Percentiles rank a stretch among this genome's conserved stretches.
Conservation (phyloP, 2,113 vertebrate species). For the Erinaceus europaeus region DNA sequence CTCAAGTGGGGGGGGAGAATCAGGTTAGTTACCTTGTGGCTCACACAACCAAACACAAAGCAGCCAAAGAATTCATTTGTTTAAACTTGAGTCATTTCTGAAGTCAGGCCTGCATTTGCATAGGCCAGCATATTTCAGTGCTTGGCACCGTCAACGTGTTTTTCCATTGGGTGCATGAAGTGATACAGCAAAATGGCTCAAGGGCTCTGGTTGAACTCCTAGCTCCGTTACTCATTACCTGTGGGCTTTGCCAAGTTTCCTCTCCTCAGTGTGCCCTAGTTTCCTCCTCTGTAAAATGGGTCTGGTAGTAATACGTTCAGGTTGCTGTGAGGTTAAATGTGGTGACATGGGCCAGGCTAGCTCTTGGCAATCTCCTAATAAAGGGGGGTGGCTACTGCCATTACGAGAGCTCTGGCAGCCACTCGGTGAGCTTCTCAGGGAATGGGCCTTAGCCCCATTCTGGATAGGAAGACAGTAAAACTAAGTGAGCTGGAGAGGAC, state of each 20-base stretch:
- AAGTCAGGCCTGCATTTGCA: constrained; percentile 54
- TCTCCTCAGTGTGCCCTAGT: background rate
- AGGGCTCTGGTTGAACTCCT: background rate
- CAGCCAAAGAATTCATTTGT: constrained; percentile 39
- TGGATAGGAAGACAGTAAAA: background rate
- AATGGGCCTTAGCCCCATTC: background rate
- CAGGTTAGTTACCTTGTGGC: constrained; percentile 24
- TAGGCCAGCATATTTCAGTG: constrained; percentile 23
- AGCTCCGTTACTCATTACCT: background rate
- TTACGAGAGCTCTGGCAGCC: background rate
- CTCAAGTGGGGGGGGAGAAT: background rate
- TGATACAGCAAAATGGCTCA: background rate
- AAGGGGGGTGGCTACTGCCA: background rate
- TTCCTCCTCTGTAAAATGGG: background rate
- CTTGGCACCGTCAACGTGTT: background rate
- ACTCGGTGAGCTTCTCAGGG: background rate
- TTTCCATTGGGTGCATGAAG: background rate
- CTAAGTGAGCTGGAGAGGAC: background rate
- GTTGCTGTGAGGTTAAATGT: background rate
- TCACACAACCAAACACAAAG: constrained; percentile 36
- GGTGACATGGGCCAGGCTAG: background rate
- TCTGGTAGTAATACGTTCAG: background rate
- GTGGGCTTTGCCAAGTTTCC: background rate
- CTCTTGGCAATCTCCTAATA: background rate
- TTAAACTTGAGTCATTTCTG: constrained; percentile 61